Evolutionary conservation across 2,797 vertebrate genomes (phyloP).

Genomic region (Sebastes wilsoni): DNA sequence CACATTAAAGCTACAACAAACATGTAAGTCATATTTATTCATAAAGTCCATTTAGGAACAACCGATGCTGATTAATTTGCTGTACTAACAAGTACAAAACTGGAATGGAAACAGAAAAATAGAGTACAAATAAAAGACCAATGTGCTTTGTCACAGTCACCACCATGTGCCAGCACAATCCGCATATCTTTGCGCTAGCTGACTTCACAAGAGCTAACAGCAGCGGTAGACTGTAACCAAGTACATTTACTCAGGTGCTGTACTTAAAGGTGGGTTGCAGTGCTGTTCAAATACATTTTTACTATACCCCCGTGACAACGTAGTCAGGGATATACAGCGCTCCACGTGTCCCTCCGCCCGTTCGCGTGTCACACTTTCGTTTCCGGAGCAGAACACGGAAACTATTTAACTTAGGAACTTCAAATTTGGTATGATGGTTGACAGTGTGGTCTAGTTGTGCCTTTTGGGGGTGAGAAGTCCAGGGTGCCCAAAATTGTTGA

Average conservation of each 20-base stretch:
- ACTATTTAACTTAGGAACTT: too few species aligned
- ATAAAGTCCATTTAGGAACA: neutral
- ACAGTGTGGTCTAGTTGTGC: too few species aligned
- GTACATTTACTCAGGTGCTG: neutral
- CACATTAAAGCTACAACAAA: neutral
- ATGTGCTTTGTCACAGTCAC: neutral
- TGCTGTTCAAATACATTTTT: too few species aligned
- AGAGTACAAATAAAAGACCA: neutral
- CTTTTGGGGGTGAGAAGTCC: too few species aligned
- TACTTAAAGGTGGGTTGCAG: neutral
- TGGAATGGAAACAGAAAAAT: neutral
- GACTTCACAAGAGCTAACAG: neutral
- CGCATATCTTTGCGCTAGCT: neutral
- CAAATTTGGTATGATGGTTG: too few species aligned
- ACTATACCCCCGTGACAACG: too few species aligned
- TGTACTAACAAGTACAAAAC: neutral
- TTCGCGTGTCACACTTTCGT: too few species aligned
- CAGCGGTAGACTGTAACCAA: neutral
- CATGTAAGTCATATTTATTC: neutral
- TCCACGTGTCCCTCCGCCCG: too few species aligned
- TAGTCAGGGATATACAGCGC: too few species aligned
- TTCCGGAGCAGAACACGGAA: too few species aligned
- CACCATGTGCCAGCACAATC: neutral
- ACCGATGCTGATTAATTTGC: neutral
- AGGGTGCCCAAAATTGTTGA: too few species aligned